These are phyloP conservation scores for Drosophila neocordata DNA, from an alignment of 1,140 invertebrate species.

Conservation along the genomic window DNA sequence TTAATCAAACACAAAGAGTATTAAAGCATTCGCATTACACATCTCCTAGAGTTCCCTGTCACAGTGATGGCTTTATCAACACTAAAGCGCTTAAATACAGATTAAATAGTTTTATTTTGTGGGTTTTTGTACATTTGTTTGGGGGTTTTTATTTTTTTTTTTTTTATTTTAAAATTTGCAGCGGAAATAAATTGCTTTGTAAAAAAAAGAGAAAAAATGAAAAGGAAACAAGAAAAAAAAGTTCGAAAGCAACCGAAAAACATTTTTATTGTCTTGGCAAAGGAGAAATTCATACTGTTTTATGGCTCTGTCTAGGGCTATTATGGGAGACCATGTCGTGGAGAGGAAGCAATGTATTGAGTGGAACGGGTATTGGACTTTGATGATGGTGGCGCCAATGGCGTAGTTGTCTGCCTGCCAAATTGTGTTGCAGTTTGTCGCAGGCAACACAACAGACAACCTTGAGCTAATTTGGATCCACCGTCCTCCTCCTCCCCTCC, in stretches of 20 bases:
- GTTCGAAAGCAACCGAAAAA: slow-evolving; percentile 55
- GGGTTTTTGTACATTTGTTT: slow-evolving; percentile 19
- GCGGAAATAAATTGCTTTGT: slow-evolving; percentile 63
- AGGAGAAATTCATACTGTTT: slow-evolving; percentile 72
- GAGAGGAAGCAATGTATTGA: background rate
- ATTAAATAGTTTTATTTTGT: slow-evolving; percentile 35
- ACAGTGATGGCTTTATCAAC: slow-evolving; percentile 16
- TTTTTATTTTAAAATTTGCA: slow-evolving; percentile 33
- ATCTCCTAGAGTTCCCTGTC: background rate
- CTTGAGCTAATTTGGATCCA: slow-evolving; percentile 75
- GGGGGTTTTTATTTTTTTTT: slow-evolving; percentile 40
- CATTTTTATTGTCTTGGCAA: slow-evolving; percentile 49
- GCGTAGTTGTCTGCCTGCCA: slow-evolving; percentile 54
- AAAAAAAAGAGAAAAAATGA: slow-evolving; percentile 17
- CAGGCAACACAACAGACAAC: slow-evolving; percentile 58
- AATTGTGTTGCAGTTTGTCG: slow-evolving; percentile 69
- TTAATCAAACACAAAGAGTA: too few species aligned
- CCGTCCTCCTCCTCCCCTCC: too few species aligned
- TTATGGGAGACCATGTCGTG: slow-evolving; percentile 46
- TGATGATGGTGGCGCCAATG: slow-evolving; percentile 58
- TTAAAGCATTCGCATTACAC: too few species aligned
- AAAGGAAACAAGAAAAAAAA: slow-evolving; percentile 9
- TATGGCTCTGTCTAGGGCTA: slow-evolving; percentile 72
- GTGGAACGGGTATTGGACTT: slow-evolving; percentile 44
- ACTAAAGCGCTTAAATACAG: slow-evolving; percentile 26